These are phyloP conservation scores for Macrophya annulata DNA, from an alignment of 2,888 invertebrate species.

Conservation along the genomic window DNA sequence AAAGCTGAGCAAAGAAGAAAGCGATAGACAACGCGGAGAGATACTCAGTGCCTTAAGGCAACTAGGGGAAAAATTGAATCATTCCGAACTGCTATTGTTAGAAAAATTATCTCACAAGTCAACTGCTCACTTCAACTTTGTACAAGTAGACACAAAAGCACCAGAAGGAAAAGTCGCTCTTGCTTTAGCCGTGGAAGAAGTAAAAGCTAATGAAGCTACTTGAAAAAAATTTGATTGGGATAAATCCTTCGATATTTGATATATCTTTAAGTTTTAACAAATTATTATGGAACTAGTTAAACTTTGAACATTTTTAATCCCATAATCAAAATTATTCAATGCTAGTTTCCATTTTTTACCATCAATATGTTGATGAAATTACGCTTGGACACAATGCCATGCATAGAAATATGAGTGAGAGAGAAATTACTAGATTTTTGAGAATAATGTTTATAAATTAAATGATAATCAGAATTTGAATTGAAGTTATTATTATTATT, in stretches of 20 bases:
- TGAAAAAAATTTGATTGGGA: background rate
- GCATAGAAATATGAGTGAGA: background rate
- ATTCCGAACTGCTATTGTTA: conserved; percentile 80
- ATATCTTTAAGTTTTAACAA: background rate
- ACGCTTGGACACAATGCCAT: background rate
- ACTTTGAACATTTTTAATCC: background rate
- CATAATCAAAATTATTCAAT: background rate
- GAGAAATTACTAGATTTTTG: background rate
- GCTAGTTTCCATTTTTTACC: background rate
- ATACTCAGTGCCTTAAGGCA: conserved; percentile 81
- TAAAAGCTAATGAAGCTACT: conserved; percentile 67
- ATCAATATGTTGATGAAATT: background rate
- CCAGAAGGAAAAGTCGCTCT: conserved; percentile 71
- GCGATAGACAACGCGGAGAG: conserved; percentile 81
- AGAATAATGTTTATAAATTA: background rate
- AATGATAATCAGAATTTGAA: background rate
- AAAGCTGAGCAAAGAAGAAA: conserved; percentile 80
- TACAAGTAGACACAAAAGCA: conserved; percentile 77
- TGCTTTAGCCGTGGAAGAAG: conserved; percentile 71
- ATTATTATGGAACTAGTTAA: background rate
- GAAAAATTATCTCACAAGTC: conserved; percentile 79
- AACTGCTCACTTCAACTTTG: conserved; percentile 78
- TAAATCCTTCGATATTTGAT: background rate
- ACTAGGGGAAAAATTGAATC: conserved; percentile 80
- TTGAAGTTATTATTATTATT: background rate